A percentile compares a stretch with the other conserved stretches of the same genome.
These are phyloP conservation scores for Nymphicus hollandicus DNA, from an alignment of 2,113 vertebrate species.

Conservation along the genomic window DNA sequence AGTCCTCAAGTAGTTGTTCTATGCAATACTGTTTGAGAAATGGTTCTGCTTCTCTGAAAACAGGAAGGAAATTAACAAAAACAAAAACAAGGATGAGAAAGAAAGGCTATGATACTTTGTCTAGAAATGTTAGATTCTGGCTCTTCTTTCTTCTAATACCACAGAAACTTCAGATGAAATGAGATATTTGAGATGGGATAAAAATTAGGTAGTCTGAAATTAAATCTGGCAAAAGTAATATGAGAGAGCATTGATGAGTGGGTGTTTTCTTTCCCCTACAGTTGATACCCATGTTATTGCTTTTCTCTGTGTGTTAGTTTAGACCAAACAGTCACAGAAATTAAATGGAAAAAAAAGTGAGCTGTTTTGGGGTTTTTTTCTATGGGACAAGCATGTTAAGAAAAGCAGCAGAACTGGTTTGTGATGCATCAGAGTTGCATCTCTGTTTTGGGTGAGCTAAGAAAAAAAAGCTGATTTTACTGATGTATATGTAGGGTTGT, in stretches of 20 bases:
- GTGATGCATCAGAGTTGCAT: neutral
- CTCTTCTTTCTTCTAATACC: neutral
- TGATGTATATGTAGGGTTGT: neutral
- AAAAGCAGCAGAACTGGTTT: neutral
- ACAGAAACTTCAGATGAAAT: neutral
- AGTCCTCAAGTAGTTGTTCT: neutral
- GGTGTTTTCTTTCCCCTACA: neutral
- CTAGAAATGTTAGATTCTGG: neutral
- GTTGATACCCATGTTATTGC: neutral
- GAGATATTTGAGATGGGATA: conserved; percentile 20
- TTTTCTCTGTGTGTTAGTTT: neutral
- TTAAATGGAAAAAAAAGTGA: rapidly evolving
- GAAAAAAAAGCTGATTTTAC: neutral
- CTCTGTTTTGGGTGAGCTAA: neutral
- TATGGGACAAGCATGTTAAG: neutral
- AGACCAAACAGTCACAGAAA: neutral
- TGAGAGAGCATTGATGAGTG: neutral
- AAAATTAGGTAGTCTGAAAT: neutral
- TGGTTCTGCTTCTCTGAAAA: neutral
- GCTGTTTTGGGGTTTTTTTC: neutral
- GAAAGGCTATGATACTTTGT: neutral
- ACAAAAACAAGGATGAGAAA: conserved; percentile 15
- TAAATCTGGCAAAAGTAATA: neutral
- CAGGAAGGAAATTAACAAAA: conserved; percentile 11
- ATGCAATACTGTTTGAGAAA: neutral